Percentiles rank a stretch among this genome's conserved stretches.
phyloP scores from a whole-genome alignment of 1,140 invertebrate species.

The Leptopilina boulardi region DNA sequence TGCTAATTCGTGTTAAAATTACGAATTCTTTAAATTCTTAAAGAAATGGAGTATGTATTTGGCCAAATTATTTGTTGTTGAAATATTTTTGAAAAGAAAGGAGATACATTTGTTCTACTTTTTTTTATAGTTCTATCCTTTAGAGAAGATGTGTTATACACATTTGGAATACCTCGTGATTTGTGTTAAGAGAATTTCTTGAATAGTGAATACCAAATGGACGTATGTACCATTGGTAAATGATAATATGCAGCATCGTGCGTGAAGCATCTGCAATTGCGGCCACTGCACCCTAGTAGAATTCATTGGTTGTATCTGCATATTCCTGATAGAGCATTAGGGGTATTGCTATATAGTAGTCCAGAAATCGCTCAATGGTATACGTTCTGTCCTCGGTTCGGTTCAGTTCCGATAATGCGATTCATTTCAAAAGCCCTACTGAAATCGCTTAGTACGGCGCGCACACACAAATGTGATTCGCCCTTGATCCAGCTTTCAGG shows the following conservation, averaged over 20 bases:
- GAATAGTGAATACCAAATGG: conserved; percentile 24
- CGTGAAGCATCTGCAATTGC: conserved; percentile 26
- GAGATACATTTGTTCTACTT: too few relatives aligned
- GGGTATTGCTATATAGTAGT: conserved; percentile 44
- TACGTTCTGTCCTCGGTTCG: conserved; percentile 22
- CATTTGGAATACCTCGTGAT: background rate
- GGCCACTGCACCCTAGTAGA: conserved; percentile 25
- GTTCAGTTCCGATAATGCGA: conserved; percentile 31
- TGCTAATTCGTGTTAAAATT: too few relatives aligned
- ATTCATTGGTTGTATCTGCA: conserved; percentile 38
- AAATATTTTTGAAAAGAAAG: too few relatives aligned
- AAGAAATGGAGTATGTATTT: too few relatives aligned
- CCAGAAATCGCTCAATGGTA: conserved; percentile 32
- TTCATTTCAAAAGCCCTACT: conserved; percentile 40
- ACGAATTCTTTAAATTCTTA: too few relatives aligned
- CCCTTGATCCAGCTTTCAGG: conserved; percentile 31
- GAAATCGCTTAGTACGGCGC: conserved; percentile 17
- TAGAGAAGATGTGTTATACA: background rate
- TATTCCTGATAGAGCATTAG: conserved; percentile 50
- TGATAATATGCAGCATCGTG: conserved; percentile 22
- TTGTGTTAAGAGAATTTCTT: background rate
- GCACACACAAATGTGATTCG: conserved; percentile 12
- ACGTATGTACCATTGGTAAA: conserved; percentile 16
- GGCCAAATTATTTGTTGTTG: too few relatives aligned
- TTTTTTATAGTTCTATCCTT: too few relatives aligned